Evolutionary conservation across 2,797 vertebrate species (phyloP).

Genomic region (Sebastolobus alascanus): DNA sequence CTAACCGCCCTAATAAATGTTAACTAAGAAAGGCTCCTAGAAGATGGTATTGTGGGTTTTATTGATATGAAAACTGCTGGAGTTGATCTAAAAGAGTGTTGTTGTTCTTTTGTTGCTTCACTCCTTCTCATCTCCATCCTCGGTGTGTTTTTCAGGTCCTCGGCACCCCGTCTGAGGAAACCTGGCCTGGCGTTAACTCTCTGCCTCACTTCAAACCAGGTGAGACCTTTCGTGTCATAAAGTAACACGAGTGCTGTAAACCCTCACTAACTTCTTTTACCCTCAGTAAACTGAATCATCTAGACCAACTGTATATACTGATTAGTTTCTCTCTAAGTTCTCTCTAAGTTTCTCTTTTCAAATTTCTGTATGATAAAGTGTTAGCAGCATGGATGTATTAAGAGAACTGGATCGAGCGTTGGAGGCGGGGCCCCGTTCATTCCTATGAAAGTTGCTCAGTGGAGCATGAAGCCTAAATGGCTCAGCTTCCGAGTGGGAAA

Average conservation of each 20-base stretch:
- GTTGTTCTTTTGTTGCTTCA: background rate
- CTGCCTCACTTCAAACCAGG: constrained; percentile 94
- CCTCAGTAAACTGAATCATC: background rate
- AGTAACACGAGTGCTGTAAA: background rate
- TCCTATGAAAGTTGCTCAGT: no score
- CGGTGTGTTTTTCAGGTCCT: constrained; percentile 84
- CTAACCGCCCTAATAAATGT: background rate
- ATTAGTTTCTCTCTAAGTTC: no score
- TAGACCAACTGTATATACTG: no score
- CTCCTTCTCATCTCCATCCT: background rate
- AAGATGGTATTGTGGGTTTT: background rate
- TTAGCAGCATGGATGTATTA: no score
- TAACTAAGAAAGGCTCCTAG: background rate
- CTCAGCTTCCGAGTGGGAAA: no score
- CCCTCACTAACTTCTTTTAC: background rate
- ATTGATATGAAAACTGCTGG: background rate
- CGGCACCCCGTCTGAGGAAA: constrained; percentile 93
- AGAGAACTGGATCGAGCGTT: no score
- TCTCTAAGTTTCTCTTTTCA: no score
- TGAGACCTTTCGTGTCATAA: constrained; percentile 60
- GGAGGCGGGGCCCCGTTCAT: no score
- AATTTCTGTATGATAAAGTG: background rate
- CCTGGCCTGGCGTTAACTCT: constrained; percentile 92
- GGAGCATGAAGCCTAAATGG: no score
- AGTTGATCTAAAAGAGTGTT: background rate